Conservation (phyloP, 1,140 invertebrate species). For the Heterodera schachtii region DNA sequence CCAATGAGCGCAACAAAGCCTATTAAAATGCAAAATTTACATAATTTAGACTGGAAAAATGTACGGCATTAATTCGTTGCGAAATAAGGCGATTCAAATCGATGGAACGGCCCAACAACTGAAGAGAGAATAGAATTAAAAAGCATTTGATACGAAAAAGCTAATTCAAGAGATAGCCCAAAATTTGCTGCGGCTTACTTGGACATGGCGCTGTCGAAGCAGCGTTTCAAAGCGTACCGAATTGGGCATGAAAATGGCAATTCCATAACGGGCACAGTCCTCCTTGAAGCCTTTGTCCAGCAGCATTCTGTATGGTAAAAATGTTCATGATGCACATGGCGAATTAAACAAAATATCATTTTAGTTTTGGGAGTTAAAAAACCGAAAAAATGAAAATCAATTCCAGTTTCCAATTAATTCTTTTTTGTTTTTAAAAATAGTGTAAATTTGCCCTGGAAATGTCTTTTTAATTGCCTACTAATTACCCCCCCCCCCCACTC, state of each 20-base stretch:
- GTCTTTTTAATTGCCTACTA: background rate
- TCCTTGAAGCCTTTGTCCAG: constrained; percentile 93
- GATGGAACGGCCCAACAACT: constrained; percentile 90
- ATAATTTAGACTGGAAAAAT: constrained; percentile 83
- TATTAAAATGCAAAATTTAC: background rate
- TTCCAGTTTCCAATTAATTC: no score
- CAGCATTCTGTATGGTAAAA: constrained; percentile 80
- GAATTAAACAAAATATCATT: no score
- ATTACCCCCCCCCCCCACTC: no score
- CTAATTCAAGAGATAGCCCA: no score
- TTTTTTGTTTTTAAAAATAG: no score
- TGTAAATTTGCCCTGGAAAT: no score
- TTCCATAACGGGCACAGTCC: constrained; percentile 84
- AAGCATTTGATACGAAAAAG: constrained; percentile 21
- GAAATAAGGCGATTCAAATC: constrained; percentile 94
- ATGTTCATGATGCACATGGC: no score
- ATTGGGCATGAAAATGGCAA: constrained; percentile 79
- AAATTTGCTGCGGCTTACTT: no score
- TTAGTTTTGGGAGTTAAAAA: no score
- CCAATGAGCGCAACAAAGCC: constrained; percentile 73
- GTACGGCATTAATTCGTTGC: constrained; percentile 88
- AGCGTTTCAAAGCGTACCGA: constrained; percentile 93
- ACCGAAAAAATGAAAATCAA: no score
- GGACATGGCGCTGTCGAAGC: constrained; percentile 90
- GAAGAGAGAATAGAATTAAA: constrained; percentile 1